phyloP scores from a whole-genome alignment of 2,888 invertebrate species.

The Eristalinus aeneus region DNA sequence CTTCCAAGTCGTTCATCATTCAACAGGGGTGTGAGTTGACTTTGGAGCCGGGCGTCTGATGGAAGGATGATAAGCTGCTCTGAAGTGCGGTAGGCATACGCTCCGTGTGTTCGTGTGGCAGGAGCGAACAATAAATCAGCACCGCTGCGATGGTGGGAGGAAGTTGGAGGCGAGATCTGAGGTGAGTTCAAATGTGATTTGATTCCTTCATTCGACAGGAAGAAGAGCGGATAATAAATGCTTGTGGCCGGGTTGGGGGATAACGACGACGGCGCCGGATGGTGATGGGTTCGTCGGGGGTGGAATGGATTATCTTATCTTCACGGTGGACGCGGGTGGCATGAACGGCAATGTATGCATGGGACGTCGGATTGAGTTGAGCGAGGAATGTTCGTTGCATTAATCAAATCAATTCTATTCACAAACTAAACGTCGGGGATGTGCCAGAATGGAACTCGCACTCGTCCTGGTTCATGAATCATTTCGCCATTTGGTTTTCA shows the following conservation, averaged over 20 bases:
- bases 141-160: neutral
- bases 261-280: neutral
- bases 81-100: conserved; percentile 22
- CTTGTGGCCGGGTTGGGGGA: conserved; percentile 7
- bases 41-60: conserved; percentile 23
- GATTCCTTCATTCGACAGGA: conserved; percentile 37
- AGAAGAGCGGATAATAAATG: conserved; percentile 56
- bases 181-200: conserved; percentile 51
- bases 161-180: conserved; percentile 12
- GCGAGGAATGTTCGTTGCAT: conserved; percentile 18
- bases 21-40: conserved; percentile 19
- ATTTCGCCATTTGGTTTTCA: neutral
- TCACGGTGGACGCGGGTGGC: neutral
- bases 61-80: conserved; percentile 16
- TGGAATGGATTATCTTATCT: neutral
- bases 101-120: neutral
- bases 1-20: conserved; percentile 66
- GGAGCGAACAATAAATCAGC: neutral
- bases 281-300: neutral
- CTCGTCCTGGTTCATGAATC: neutral
- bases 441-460: neutral
- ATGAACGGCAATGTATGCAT: neutral
- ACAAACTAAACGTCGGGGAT: conserved; percentile 5
- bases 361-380: neutral
- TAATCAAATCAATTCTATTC: conserved; percentile 37